Percentiles rank a stretch among this genome's conserved stretches.
Conservation (phyloP, 2,797 vertebrate species). For the Borostomias antarcticus region DNA sequence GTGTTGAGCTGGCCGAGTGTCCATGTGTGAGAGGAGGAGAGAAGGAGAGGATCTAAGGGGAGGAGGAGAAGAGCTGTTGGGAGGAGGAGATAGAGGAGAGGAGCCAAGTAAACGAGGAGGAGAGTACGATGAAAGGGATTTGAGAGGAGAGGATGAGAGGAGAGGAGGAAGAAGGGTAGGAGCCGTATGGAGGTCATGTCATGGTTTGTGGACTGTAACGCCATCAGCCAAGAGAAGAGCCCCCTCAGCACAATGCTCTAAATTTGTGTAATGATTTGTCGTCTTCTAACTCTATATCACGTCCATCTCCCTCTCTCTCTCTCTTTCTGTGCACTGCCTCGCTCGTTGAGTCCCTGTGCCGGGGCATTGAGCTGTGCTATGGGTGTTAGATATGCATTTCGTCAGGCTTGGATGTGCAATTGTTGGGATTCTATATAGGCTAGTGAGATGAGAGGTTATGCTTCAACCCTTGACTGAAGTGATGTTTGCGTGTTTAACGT, state of each 20-base stretch:
- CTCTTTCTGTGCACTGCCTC: background rate
- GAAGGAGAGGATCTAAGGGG: background rate
- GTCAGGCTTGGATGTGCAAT: conserved; percentile 3
- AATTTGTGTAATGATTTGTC: conserved; percentile 68
- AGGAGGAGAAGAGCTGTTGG: background rate
- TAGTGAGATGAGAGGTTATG: no score
- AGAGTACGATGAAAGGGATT: background rate
- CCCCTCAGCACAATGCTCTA: conserved; percentile 57
- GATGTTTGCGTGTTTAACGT: background rate
- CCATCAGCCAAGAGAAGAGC: conserved; percentile 34
- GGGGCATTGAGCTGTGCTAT: conserved; percentile 6
- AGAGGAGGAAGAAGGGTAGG: conserved; percentile 6
- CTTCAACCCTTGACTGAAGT: background rate
- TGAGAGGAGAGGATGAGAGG: background rate
- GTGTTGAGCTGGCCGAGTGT: no score
- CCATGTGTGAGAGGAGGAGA: background rate
- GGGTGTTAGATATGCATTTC: conserved; percentile 24
- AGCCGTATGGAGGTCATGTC: conserved; percentile 8
- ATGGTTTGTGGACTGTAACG: conserved; percentile 28
- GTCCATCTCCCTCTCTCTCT: conserved; percentile 10
- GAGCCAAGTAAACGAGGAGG: background rate
- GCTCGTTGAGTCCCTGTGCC: conserved; percentile 10
- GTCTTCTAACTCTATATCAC: conserved; percentile 35
- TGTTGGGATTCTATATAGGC: background rate
- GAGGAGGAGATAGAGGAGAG: no score